A percentile compares a stretch with the other conserved stretches of the same genome.
phyloP scores from a whole-genome alignment of 1,140 invertebrate species.

The Polyergus mexicanus region DNA sequence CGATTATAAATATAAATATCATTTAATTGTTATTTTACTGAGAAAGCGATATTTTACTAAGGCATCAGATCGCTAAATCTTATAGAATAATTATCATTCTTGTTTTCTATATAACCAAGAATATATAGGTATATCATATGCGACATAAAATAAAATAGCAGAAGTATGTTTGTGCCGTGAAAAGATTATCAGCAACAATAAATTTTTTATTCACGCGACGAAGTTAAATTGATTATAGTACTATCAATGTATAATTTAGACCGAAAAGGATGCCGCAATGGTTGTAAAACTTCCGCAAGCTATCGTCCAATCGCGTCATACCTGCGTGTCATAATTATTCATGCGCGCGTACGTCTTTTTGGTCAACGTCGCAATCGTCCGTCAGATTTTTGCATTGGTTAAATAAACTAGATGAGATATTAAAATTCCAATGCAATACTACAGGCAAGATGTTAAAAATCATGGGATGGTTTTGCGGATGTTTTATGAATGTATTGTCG shows the following conservation, averaged over 20 bases:
- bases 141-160: not conserved
- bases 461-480: not conserved
- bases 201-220: not conserved
- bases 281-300: conserved; percentile 19
- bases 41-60: too few species aligned
- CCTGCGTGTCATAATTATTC: conserved; percentile 26
- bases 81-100: not conserved
- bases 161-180: not conserved
- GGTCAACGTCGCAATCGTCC: not conserved
- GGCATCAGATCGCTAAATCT: not conserved
- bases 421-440: conserved; percentile 14
- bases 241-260: conserved; percentile 20
- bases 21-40: not conserved
- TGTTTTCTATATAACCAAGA: not conserved
- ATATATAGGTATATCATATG: not conserved
- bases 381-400: not conserved
- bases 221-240: conserved; percentile 6
- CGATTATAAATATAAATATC: not conserved
- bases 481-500: not conserved
- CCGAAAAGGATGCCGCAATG: not conserved
- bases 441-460: not conserved
- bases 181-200: not conserved
- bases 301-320: conserved; percentile 19
- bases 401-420: not conserved
- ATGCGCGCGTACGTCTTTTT: not conserved